Conservation (phyloP, 2,113 vertebrate genomes). For the Psettodes erumei region DNA sequence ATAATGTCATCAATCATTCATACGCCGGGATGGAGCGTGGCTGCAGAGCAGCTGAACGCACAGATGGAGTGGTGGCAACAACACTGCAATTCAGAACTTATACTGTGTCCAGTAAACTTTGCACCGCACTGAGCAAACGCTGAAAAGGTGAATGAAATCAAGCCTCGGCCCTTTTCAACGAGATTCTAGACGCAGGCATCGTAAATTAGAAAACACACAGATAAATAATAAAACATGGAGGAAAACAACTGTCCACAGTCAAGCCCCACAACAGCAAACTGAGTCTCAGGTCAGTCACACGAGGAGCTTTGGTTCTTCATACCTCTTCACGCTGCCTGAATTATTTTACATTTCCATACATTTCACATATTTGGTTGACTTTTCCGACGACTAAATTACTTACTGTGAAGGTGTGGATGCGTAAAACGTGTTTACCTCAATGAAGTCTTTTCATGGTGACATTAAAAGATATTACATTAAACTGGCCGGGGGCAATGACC, state of each 20-base stretch:
- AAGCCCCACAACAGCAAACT: neutral
- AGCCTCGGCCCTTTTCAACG: neutral
- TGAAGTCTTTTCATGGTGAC: neutral
- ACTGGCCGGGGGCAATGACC: neutral
- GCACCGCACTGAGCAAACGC: neutral
- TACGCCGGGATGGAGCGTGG: neutral
- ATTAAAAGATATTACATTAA: neutral
- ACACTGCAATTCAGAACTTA: conserved; percentile 3
- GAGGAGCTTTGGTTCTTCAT: too few species aligned
- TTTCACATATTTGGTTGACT: neutral
- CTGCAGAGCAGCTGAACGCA: conserved; percentile 11
- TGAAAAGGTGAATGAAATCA: neutral
- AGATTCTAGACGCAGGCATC: neutral
- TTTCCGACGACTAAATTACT: neutral
- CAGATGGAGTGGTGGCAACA: conserved; percentile 15
- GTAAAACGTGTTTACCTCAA: neutral
- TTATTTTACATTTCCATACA: neutral
- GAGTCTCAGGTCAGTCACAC: neutral
- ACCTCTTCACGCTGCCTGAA: neutral
- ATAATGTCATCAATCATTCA: conserved; percentile 35
- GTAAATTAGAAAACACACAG: neutral
- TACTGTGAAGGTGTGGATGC: neutral
- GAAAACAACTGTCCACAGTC: neutral
- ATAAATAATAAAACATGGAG: neutral
- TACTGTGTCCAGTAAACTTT: neutral